phyloP scores from a whole-genome alignment of 2,797 vertebrate species.

The Tapirus indicus region DNA sequence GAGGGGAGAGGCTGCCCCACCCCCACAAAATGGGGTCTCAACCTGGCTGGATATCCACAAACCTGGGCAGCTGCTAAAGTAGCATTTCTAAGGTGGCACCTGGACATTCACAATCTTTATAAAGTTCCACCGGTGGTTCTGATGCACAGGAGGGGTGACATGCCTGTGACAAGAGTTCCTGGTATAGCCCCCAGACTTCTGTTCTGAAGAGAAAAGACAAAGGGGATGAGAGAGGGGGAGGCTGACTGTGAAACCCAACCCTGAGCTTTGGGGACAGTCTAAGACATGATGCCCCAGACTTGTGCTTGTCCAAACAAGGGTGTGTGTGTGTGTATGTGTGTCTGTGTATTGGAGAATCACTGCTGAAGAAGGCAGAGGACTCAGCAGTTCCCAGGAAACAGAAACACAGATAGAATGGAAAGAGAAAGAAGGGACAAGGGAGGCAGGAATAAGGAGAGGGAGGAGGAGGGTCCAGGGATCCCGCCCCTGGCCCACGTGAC shows the following conservation, averaged over 20 bases:
- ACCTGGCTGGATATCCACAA: no score
- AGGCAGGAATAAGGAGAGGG: neutral
- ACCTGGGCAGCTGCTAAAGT: neutral
- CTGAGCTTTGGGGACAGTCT: neutral
- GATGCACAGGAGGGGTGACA: no score
- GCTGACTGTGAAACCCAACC: neutral
- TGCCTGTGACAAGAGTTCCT: neutral
- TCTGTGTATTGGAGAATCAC: neutral
- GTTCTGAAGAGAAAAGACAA: neutral
- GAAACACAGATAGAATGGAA: no score
- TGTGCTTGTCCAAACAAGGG: neutral
- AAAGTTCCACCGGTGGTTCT: neutral
- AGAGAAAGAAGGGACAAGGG: neutral
- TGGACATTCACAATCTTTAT: neutral
- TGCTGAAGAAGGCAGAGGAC: no score
- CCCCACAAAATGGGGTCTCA: neutral
- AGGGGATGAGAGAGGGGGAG: neutral
- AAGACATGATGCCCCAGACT: no score
- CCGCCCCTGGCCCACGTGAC: accelerated
- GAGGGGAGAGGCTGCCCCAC: neutral
- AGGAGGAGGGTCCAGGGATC: neutral
- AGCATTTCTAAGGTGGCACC: neutral
- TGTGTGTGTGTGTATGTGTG: neutral
- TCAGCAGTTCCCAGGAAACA: neutral
- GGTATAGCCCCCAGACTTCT: neutral